Evolutionary conservation across 1,140 invertebrate species (phyloP), one percentile per base, ranked within the genome.

Genomic region (Drosophila kanapiae): DNA sequence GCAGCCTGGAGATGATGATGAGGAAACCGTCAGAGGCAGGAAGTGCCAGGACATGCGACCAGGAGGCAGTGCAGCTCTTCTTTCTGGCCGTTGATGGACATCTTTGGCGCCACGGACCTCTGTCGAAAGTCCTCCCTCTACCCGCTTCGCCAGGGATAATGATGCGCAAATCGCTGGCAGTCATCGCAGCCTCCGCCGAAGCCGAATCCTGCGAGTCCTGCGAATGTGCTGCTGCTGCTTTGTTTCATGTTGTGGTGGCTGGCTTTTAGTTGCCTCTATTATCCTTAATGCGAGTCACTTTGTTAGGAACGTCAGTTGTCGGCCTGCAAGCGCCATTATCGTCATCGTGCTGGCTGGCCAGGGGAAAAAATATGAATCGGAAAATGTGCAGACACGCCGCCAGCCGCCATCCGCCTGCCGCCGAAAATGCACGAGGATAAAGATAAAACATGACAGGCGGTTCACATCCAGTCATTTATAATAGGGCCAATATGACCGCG

Each of bases 241-340:
- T 87, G 84, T 87, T 88, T 87, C 84, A 87, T 80, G 84, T 74
- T 74, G 64, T 70, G 74, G 70, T 75, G 69, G 85, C 69, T 81
- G 74, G 85, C 84, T 85, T 84, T 84, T 90, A 90, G 85, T 81
- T 85, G 84, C 85, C 85, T 85, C 84, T 84, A 90, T 90, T 90
- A 90, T 90, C 86, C 85, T 90, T 90, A 90, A 90, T 90, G 85
- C 85, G 85, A 90, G 81, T 90, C 85, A 90, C 85, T 90, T 90
- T 90, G 85, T 90, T 90, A 82, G 81, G 75, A 90, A 90, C 86
- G 85, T 90, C 85, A 90, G 85, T 90, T 69, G 85, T 84, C 84
- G 80, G 85, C 78, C 81, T 90, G 85, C 85, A 90, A 85, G 81
- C 84, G 78, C 85, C 84, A 88, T 88, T 90, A 85, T 90, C 85